Conservation (phyloP, 1,140 invertebrate species). For the Apis cerana region DNA sequence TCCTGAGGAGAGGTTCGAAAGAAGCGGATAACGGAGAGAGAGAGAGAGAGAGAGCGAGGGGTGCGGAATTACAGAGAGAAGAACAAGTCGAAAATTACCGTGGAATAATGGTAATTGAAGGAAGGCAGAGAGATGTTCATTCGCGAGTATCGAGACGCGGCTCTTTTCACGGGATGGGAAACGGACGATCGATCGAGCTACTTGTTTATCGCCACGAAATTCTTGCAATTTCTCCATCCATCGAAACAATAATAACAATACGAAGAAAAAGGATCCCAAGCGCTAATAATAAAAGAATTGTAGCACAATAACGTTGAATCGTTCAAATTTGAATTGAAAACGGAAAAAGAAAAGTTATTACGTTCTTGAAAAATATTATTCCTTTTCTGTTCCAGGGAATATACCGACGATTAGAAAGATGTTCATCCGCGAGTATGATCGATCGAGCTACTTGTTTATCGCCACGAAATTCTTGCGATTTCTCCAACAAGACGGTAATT, state of each 20-base stretch:
- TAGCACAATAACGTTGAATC: too few species aligned
- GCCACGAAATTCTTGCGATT: too few species aligned
- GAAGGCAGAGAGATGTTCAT: background rate
- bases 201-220: too few species aligned
- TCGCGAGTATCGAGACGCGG: too few species aligned
- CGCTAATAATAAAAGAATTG: too few species aligned
- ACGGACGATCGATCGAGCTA: too few species aligned
- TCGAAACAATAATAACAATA: too few species aligned
- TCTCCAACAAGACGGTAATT: too few species aligned
- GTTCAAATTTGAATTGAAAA: background rate
- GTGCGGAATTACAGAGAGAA: background rate
- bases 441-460: too few species aligned
- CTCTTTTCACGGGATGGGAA: too few species aligned
- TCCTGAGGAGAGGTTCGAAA: background rate
- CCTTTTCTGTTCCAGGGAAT: background rate
- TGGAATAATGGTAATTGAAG: background rate
- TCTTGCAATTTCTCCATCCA: too few species aligned
- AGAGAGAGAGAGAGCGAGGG: background rate
- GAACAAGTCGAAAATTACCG: background rate
- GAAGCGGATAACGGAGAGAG: background rate
- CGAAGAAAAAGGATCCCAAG: too few species aligned
- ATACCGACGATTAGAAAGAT: background rate
- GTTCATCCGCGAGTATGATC: background rate
- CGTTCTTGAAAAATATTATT: background rate
- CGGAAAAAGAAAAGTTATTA: background rate